Evolutionary conservation across 1,140 invertebrate genomes (phyloP).

Genomic region (Drosophila hydei): DNA sequence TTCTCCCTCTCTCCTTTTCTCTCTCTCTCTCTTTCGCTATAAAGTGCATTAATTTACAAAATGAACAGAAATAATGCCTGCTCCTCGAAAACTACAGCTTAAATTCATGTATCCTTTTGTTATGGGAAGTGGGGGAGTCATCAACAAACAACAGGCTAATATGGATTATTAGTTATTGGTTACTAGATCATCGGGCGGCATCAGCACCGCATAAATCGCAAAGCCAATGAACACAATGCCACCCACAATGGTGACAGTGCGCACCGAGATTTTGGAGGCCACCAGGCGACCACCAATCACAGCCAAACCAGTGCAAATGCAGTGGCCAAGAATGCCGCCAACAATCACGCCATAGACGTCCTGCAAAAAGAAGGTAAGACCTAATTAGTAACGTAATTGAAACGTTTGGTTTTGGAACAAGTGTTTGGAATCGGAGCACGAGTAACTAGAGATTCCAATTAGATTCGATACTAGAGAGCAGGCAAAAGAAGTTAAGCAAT

Average conservation of each 20-base stretch:
- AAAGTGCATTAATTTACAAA: constrained; percentile 19
- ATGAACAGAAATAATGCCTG: constrained; percentile 28
- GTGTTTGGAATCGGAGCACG: too few relatives aligned
- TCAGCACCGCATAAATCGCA: constrained; percentile 75
- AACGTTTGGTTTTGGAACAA: too few relatives aligned
- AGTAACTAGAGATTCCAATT: too few relatives aligned
- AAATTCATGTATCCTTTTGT: constrained; percentile 40
- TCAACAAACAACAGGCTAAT: constrained; percentile 43
- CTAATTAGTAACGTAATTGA: not conserved
- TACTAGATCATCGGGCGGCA: constrained; percentile 84
- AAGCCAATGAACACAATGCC: constrained; percentile 84
- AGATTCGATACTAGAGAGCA: too few relatives aligned
- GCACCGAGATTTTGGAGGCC: constrained; percentile 96
- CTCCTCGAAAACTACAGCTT: constrained; percentile 64
- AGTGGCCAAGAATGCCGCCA: constrained; percentile 96
- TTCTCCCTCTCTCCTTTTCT: not conserved
- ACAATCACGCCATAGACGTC: constrained; percentile 96
- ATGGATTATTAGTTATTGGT: constrained; percentile 10
- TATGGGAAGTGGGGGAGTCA: constrained; percentile 36
- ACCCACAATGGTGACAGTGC: constrained; percentile 84
- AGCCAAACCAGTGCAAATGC: constrained; percentile 97
- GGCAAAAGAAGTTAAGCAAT: too few relatives aligned
- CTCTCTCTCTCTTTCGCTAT: not conserved
- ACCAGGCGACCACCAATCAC: constrained; percentile 98
- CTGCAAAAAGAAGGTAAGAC: constrained; percentile 84